phyloP scores from a whole-genome alignment of 2,888 invertebrate genomes.

The Drosophila tanythrix region DNA sequence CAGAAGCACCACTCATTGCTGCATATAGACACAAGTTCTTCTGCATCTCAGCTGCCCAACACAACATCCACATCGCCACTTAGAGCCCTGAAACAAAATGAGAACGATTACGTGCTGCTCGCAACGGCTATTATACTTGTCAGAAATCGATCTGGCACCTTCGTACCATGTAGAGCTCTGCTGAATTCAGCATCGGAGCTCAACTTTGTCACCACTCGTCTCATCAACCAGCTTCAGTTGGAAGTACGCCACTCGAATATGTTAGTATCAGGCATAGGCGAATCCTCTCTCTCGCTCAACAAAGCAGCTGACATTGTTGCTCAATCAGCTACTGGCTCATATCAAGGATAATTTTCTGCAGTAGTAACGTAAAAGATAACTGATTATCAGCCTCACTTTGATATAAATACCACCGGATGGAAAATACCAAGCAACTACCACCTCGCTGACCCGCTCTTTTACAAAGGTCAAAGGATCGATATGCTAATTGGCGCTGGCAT shows the following conservation, averaged over 20 bases:
- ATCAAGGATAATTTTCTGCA: neutral
- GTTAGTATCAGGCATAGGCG: neutral
- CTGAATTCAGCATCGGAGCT: neutral
- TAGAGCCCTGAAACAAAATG: neutral
- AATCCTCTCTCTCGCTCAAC: neutral
- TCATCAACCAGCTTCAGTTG: neutral
- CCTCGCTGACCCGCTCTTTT: neutral
- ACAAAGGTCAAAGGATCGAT: neutral
- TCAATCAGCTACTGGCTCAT: neutral
- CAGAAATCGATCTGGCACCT: no score
- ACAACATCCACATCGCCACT: neutral
- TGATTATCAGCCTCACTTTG: no score
- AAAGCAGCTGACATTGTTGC: neutral
- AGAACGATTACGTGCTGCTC: neutral
- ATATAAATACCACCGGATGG: no score
- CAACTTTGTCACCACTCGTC: neutral
- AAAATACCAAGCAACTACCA: neutral
- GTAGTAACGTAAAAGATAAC: neutral
- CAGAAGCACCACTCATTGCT: no score
- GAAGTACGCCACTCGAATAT: neutral
- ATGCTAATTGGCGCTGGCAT: neutral
- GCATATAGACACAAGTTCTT: no score
- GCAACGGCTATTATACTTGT: neutral
- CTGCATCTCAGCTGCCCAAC: neutral
- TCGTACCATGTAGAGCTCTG: neutral